These are phyloP conservation scores for Mus musculus DNA, from an alignment of 2,113 vertebrate species.

Conservation along the genomic window DNA sequence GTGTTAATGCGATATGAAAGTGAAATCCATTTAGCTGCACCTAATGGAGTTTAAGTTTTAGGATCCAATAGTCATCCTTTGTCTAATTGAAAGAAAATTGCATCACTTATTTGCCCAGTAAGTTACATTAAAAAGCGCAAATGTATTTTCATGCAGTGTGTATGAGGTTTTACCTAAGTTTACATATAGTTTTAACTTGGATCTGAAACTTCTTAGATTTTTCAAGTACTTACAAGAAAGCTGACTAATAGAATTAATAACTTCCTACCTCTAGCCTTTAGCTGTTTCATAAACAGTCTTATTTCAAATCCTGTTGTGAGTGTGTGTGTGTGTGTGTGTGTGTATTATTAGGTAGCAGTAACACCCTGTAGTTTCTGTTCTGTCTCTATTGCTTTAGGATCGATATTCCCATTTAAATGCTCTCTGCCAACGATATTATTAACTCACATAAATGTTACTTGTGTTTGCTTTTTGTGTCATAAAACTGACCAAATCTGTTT, in stretches of 20 bases:
- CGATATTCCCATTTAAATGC: not conserved
- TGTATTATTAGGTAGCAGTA: not conserved
- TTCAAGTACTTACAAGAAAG: not conserved
- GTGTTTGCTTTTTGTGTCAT: not conserved
- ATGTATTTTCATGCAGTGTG: not conserved
- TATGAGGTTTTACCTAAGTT: conserved; percentile 3
- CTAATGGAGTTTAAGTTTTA: conserved; percentile 62
- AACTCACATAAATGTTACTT: not conserved
- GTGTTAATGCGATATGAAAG: conserved; percentile 56
- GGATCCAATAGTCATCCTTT: conserved; percentile 47
- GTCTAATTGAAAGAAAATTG: conserved; percentile 53
- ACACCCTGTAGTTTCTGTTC: not conserved
- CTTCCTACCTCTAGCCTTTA: not conserved
- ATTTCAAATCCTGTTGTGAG: not conserved
- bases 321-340: not conserved
- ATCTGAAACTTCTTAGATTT: conserved; percentile 32
- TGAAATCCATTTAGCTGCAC: conserved; percentile 46
- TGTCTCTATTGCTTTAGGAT: not conserved
- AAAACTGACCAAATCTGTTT: not conserved
- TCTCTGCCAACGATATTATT: not conserved
- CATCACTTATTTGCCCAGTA: conserved; percentile 10
- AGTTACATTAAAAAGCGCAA: conserved; percentile 54
- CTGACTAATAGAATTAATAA: not conserved
- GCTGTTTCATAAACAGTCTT: not conserved
- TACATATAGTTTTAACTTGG: not conserved